Base-by-base conservation (phyloP, 2,797 vertebrate genomes). In the Parauchenoglanis punctatus region DNA sequence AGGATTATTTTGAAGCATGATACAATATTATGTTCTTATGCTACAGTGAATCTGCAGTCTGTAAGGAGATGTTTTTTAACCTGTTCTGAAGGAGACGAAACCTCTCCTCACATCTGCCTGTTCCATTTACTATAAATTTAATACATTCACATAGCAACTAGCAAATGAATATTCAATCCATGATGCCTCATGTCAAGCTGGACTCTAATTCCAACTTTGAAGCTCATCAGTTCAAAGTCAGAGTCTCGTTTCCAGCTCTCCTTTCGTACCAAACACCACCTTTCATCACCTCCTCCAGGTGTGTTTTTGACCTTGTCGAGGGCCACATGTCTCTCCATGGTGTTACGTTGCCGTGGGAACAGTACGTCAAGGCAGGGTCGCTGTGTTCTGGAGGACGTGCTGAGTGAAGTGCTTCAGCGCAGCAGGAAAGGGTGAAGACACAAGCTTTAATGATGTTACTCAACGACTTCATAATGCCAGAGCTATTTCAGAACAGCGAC, bases 301-400 rank as follows among this genome's bases (percentile, higher is more conserved):
- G 90, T 81, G 77, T 86, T 83, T 90, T 89, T 89, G 72, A 89
- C 86, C 86, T 73, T 54, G 44, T 68, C 31, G 85, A 78, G 72
- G 85, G 78, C 84, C 63, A 76, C 84, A 68, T 85, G 83, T 86
- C 89, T 87, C 67, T 86, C 84, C 18, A n/a, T 59, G 88, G 67
- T 89, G 86, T 90, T 89, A 58, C 87, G 89, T 89, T 91, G 87
- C 88, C 72, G 76, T 88, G 88, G 89, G 73, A 88, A 91, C 88
- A 59, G 89, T 44, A 72, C 0, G 72, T 78, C 65, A 68, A 76
- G 76, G 72, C 49, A 83, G 77, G 75, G 61, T 61, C 7, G 35
- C 31, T 28, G 87, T 84, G 87, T 75, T 73, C 25, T 59, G 28
- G 83, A 77, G 4, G 77, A 61, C 31, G 11, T 76, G 88, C 70